Evolutionary conservation across 2,113 vertebrate species (phyloP).

Genomic region (Tylochromis polylepis): DNA sequence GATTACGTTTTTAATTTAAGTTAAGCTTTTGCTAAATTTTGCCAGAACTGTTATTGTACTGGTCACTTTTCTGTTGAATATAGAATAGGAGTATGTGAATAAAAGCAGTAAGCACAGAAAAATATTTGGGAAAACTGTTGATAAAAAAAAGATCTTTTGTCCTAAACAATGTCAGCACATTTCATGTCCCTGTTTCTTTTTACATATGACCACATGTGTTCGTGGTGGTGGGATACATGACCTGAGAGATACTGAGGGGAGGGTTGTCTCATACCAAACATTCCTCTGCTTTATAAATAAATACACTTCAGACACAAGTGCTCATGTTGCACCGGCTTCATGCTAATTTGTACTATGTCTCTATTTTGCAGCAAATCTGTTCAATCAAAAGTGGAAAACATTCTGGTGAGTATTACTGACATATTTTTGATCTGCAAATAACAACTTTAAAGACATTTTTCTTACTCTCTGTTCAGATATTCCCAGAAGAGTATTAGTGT

Average conservation of each 20-base stretch:
- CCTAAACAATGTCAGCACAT: slow-evolving; percentile 36
- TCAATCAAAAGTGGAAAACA: slow-evolving; percentile 98
- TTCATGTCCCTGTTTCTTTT: slow-evolving; percentile 25
- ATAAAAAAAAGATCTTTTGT: slow-evolving; percentile 24
- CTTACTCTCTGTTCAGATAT: not conserved
- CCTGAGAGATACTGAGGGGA: slow-evolving; percentile 59
- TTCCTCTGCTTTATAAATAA: slow-evolving; percentile 78
- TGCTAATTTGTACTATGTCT: slow-evolving; percentile 65
- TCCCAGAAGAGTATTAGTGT: not conserved
- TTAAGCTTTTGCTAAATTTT: not conserved
- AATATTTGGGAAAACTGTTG: not conserved
- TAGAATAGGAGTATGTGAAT: not conserved
- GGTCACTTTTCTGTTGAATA: not conserved
- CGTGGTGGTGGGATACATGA: slow-evolving; percentile 63
- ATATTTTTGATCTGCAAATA: not conserved
- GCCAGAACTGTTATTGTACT: not conserved
- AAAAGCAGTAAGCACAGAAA: not conserved
- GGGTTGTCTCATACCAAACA: slow-evolving; percentile 64
- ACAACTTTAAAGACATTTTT: not conserved
- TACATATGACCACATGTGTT: slow-evolving; percentile 66
- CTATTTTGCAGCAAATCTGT: slow-evolving; percentile 92
- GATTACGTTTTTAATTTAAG: not conserved
- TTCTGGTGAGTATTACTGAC: slow-evolving; percentile 87
- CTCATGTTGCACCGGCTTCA: slow-evolving; percentile 61
- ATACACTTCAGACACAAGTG: slow-evolving; percentile 59